Conservation (phyloP, 2,113 vertebrate genomes). For the Chaetodon auriga region DNA sequence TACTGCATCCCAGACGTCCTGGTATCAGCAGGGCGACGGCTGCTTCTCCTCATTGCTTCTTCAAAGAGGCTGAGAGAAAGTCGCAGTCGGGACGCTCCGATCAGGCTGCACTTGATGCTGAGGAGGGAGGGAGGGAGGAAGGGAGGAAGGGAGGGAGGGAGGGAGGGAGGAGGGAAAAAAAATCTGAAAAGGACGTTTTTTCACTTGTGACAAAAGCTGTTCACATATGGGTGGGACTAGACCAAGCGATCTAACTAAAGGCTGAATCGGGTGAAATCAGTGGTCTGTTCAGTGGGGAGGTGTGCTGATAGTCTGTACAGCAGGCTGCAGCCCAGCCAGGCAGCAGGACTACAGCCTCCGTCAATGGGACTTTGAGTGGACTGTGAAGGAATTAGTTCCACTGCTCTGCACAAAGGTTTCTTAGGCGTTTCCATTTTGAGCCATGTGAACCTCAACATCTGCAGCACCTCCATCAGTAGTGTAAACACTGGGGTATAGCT, state of each 20-base stretch:
- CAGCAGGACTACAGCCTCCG: constrained; percentile 5
- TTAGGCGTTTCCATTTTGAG: constrained; percentile 36
- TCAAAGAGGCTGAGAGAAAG: constrained; percentile 73
- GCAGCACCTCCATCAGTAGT: constrained; percentile 40
- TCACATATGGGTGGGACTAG: constrained; percentile 81
- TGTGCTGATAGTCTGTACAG: constrained; percentile 13
- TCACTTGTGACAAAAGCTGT: constrained; percentile 78
- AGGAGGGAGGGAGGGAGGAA: constrained; percentile 58
- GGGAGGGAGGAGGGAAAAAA: constrained; percentile 9
- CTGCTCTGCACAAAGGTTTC: constrained; percentile 42
- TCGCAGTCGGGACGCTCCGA: constrained; percentile 68
- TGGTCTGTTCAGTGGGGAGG: constrained; percentile 43
- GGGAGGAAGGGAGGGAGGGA: constrained; percentile 9
- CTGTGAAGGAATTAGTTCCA: constrained; percentile 71
- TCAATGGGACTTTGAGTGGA: constrained; percentile 36
- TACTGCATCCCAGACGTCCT: constrained; percentile 77
- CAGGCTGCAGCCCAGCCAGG: neutral
- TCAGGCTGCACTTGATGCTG: constrained; percentile 85
- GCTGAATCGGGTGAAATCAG: constrained; percentile 61
- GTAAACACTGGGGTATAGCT: neutral
- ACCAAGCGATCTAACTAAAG: constrained; percentile 38
- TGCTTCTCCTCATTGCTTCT: constrained; percentile 79
- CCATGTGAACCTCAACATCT: constrained; percentile 61
- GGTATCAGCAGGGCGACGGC: constrained; percentile 70
- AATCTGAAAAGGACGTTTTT: constrained; percentile 67